A percentile compares a stretch with the other conserved stretches of the same genome.
These are phyloP conservation scores for Tapirus terrestris DNA, from an alignment of 2,113 vertebrate species.

Conservation along the genomic window DNA sequence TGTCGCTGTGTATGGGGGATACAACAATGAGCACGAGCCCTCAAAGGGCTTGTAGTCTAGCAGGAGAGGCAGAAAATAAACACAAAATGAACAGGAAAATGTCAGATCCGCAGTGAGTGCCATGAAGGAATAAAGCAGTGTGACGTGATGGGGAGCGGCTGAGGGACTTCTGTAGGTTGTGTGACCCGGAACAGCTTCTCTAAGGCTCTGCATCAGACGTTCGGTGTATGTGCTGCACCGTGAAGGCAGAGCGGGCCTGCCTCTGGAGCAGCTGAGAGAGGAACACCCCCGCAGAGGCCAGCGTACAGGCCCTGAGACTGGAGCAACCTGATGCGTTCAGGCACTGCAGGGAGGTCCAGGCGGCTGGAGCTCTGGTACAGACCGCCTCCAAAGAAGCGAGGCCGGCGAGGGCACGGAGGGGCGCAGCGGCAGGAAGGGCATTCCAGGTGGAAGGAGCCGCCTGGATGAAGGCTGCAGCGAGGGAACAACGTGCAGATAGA, in stretches of 20 bases:
- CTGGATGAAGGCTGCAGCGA: background rate
- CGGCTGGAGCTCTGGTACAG: too few relatives aligned
- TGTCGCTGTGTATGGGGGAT: background rate
- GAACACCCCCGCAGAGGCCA: background rate
- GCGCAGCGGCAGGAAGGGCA: background rate
- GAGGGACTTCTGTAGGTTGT: background rate
- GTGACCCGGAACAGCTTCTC: background rate
- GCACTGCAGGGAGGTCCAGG: background rate
- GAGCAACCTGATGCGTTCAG: background rate
- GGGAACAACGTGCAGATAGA: background rate
- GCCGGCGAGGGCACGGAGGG: background rate
- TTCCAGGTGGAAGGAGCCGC: background rate
- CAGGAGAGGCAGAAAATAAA: background rate
- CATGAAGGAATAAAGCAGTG: background rate
- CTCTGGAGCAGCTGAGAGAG: background rate
- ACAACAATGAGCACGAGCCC: background rate
- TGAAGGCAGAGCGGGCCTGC: too few relatives aligned
- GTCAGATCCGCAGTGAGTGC: background rate
- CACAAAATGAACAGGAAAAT: background rate
- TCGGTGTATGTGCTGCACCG: background rate
- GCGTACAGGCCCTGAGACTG: background rate
- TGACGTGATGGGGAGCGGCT: background rate
- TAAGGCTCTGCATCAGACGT: background rate
- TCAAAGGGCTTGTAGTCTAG: background rate
- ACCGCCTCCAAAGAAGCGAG: background rate